These are phyloP conservation scores for Heliopora coerulea DNA, from an alignment of 92 coral and sea anemone genomes.

Conservation along the genomic window DNA sequence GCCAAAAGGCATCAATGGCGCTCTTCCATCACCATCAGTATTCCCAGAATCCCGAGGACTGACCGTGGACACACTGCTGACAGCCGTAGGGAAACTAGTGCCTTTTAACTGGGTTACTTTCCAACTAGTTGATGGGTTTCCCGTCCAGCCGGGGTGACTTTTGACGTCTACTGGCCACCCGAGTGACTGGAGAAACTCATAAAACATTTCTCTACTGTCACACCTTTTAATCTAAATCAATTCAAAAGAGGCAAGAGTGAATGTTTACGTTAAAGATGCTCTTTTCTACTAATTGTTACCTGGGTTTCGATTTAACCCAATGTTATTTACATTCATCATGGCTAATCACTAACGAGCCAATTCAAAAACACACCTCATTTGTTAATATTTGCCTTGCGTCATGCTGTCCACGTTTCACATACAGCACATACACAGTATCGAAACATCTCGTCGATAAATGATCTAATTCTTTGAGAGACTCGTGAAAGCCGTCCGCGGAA, in stretches of 20 bases:
- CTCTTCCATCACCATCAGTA: constrained; percentile 29
- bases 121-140: constrained; percentile 83
- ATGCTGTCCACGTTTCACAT: constrained; percentile 83
- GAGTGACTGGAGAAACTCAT: constrained; percentile 85
- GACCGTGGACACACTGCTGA: constrained; percentile 54
- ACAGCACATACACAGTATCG: constrained; percentile 87
- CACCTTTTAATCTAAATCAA: constrained; percentile 68
- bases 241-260: constrained; percentile 8
- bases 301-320: not conserved
- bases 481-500: constrained; percentile 58
- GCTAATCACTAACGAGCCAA: too few relatives aligned
- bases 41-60: constrained; percentile 43
- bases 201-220: constrained; percentile 67
- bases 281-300: too few relatives aligned
- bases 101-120: constrained; percentile 48
- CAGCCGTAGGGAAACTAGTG: constrained; percentile 63
- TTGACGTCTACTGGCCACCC: constrained; percentile 94
- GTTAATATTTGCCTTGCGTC: constrained; percentile 76
- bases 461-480: constrained; percentile 77
- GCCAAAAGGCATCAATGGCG: not conserved
- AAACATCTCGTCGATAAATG: constrained; percentile 79
- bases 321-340: not conserved
- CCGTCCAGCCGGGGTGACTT: constrained; percentile 96
- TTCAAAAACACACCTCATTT: constrained; percentile 52
- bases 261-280: too few relatives aligned